Evolutionary conservation across 2,797 vertebrate genomes (phyloP).

Genomic region (Alca torda): DNA sequence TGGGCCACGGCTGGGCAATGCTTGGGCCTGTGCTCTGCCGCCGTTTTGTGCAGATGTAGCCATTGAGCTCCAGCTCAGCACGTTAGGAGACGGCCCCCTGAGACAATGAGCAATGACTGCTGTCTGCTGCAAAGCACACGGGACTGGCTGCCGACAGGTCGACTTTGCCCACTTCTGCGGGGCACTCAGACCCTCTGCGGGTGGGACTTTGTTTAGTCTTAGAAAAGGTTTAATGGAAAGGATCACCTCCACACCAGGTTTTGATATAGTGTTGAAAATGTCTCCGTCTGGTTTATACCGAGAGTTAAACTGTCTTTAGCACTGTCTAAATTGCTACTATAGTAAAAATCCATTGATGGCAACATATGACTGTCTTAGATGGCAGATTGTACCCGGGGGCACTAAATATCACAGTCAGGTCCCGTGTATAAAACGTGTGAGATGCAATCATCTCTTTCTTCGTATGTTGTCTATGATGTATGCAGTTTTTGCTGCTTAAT

Average conservation of each 20-base stretch:
- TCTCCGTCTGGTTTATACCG: neutral
- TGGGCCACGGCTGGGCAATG: neutral
- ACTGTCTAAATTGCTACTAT: neutral
- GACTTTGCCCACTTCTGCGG: neutral
- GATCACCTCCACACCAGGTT: neutral
- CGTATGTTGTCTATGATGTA: neutral
- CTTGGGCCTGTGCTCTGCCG: neutral
- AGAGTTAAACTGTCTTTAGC: neutral
- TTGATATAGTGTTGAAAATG: neutral
- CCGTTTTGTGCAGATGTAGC: too few relatives aligned
- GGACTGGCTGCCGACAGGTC: neutral
- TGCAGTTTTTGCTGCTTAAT: neutral
- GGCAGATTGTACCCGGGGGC: neutral
- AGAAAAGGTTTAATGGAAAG: neutral
- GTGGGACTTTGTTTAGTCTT: neutral
- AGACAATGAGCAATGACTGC: accelerated
- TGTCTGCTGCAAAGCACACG: accelerated
- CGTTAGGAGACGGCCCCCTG: accelerated
- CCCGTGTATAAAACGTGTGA: neutral
- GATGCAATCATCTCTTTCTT: neutral
- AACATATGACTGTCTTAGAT: neutral
- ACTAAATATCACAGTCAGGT: neutral
- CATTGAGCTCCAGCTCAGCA: neutral
- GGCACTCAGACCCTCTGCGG: neutral
- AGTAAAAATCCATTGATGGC: neutral